These are phyloP conservation scores for Mormyrus proboscirostris DNA, from an alignment of 2,797 vertebrate species.

Conservation along the genomic window DNA sequence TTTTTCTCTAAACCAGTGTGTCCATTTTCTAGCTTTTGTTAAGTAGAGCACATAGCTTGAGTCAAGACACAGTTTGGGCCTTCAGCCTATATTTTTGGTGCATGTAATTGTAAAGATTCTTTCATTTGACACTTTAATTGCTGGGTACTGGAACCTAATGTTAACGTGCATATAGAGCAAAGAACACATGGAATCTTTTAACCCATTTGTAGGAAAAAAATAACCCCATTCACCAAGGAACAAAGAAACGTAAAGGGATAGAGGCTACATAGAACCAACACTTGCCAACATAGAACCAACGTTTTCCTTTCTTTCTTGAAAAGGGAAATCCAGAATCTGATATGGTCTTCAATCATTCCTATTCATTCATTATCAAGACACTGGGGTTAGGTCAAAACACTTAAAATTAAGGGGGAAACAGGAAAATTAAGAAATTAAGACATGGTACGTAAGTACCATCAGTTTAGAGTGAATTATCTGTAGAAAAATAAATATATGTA, in stretches of 20 bases:
- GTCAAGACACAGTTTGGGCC: not conserved
- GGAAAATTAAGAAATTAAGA: not conserved
- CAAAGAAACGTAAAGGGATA: not conserved
- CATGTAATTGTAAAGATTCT: not conserved
- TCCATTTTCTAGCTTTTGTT: not conserved
- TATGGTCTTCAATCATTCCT: not conserved
- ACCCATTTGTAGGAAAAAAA: constrained; percentile 4
- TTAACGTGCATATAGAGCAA: not conserved
- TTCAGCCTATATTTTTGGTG: not conserved
- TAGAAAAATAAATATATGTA: constrained; percentile 8
- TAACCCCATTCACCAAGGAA: not conserved
- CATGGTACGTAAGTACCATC: not conserved
- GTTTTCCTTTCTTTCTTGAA: not conserved
- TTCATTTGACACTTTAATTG: not conserved
- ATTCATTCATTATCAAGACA: not conserved
- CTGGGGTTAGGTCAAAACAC: not conserved
- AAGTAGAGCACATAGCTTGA: not conserved
- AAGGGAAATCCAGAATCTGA: not conserved
- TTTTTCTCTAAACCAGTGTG: not conserved
- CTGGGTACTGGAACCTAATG: constrained; percentile 8
- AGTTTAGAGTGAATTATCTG: not conserved
- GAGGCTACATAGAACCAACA: not conserved
- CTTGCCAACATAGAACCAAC: not conserved
- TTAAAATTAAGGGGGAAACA: not conserved
- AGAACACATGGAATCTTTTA: constrained; percentile 6